Evolutionary conservation across 2,888 invertebrate species (phyloP), one percentile per base, ranked within the genome.

Genomic region (Lymantria dispar): DNA sequence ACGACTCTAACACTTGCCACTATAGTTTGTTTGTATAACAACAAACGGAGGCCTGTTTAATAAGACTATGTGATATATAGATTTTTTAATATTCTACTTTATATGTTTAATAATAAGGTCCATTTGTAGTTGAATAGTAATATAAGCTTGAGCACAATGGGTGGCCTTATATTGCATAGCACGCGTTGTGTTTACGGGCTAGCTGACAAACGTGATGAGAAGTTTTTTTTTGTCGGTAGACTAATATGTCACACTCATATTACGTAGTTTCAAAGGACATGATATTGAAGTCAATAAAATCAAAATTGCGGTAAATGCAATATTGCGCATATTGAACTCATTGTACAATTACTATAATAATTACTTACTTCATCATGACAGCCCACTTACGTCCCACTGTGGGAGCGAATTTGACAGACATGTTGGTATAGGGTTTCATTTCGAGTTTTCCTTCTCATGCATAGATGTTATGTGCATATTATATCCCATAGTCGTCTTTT

Each of bases 11-110:
- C 70, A 70, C 51, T 74, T 76, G 70, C 70, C 68, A 70, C 74
- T 74, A 76, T 68, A 79, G 78, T 79, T 75, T 76, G 72, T 70
- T 74, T 74, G 71, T 78, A 72, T 74, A 70, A 74, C 71, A 70
- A 56, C 55, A 56, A 68, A 64, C 60, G 64, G 60, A 65, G 65
- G 56, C 56, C 59, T 63, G 67, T 71, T 68, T 65, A 67, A 73
- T 60, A 65, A 68, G 60, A 60, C 65, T 58, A 62, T 60, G 52
- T 61, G 53, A 45, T 52, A 41, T 33, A 30, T 45, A 0, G 29
- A 48, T 13, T 22, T 52, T 22, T 48, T 13, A 1, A 66, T 53
- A 58, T 39, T 58, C 41, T n/a, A 41, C 60, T 65, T 44, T 76
- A 63, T 31, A 7, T 0, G 1, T 8, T 0, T 13, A 11, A 22